Percentiles rank a stretch among this genome's conserved stretches.
Evolutionary conservation across 2,113 vertebrate genomes (phyloP).

Genomic region (Galemys pyrenaicus): DNA sequence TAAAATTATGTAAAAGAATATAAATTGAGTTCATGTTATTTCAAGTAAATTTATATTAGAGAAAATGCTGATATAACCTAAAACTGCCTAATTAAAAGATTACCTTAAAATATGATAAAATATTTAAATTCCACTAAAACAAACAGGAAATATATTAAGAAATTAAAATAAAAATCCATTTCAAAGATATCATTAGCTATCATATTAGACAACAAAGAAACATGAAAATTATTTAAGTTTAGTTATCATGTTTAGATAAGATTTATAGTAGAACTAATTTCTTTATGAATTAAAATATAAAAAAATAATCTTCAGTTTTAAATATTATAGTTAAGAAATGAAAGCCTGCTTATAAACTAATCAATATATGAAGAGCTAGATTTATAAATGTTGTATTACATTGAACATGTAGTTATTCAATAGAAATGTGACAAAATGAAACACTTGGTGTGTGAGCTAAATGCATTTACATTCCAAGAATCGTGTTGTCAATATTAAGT

Average conservation of each 20-base stretch:
- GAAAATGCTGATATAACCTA: constrained; percentile 8
- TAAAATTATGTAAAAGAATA: neutral
- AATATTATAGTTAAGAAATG: constrained; percentile 62
- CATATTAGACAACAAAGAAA: constrained; percentile 24
- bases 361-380: constrained; percentile 46
- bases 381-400: constrained; percentile 65
- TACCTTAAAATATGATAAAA: constrained; percentile 27
- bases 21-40: neutral
- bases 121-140: constrained; percentile 30
- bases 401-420: constrained; percentile 62
- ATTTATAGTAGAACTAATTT: constrained; percentile 1
- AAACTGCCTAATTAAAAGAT: neutral
- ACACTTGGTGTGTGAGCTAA: constrained; percentile 49
- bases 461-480: constrained; percentile 62
- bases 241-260: constrained; percentile 29
- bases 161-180: constrained; percentile 56
- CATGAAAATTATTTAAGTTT: constrained; percentile 43
- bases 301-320: constrained; percentile 51
- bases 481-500: constrained; percentile 49
- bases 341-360: constrained; percentile 50
- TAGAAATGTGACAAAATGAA: constrained; percentile 63
- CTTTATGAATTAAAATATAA: constrained; percentile 47
- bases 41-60: constrained; percentile 18
- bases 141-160: constrained; percentile 17
- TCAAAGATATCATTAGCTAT: neutral